These are phyloP conservation scores for Anticlea derivata DNA, from an alignment of 2,888 invertebrate genomes.

Conservation along the genomic window DNA sequence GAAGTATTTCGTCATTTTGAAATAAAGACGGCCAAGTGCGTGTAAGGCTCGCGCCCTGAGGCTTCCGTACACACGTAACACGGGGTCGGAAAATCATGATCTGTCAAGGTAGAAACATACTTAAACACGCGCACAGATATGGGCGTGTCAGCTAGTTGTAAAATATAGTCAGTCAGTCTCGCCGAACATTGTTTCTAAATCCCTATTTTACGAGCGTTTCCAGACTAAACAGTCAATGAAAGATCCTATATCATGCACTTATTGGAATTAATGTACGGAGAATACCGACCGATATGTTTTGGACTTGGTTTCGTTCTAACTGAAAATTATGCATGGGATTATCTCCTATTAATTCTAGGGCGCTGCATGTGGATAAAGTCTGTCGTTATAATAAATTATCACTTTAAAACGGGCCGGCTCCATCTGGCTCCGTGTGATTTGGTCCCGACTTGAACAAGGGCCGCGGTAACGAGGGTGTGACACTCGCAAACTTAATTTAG, in stretches of 20 bases:
- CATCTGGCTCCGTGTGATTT: slow-evolving; percentile 51
- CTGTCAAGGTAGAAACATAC: too few species aligned
- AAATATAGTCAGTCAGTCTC: slow-evolving; percentile 1
- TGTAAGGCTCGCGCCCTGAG: too few species aligned
- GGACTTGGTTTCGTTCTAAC: slow-evolving; percentile 24
- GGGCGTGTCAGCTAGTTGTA: too few species aligned
- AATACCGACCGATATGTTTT: slow-evolving; percentile 17
- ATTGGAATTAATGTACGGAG: slow-evolving; percentile 28
- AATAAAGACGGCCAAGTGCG: too few species aligned
- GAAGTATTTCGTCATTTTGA: too few species aligned
- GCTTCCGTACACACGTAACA: too few species aligned
- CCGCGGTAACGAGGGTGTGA: slow-evolving; percentile 60
- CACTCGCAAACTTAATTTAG: slow-evolving; percentile 61
- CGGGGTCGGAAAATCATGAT: too few species aligned
- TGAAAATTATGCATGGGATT: slow-evolving; percentile 47
- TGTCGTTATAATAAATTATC: slow-evolving; percentile 55
- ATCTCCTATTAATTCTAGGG: slow-evolving; percentile 51
- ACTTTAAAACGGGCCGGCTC: slow-evolving; percentile 47
- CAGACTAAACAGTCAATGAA: slow-evolving; percentile 31
- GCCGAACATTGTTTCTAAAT: slow-evolving; percentile 24
- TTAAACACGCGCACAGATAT: too few species aligned
- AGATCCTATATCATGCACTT: slow-evolving; percentile 25
- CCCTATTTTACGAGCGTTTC: slow-evolving; percentile 21
- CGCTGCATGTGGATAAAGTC: slow-evolving; percentile 48
- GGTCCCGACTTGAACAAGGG: slow-evolving; percentile 31